These are phyloP conservation scores for Montipora capitata DNA, from an alignment of 92 coral and sea anemone genomes.

Conservation along the genomic window DNA sequence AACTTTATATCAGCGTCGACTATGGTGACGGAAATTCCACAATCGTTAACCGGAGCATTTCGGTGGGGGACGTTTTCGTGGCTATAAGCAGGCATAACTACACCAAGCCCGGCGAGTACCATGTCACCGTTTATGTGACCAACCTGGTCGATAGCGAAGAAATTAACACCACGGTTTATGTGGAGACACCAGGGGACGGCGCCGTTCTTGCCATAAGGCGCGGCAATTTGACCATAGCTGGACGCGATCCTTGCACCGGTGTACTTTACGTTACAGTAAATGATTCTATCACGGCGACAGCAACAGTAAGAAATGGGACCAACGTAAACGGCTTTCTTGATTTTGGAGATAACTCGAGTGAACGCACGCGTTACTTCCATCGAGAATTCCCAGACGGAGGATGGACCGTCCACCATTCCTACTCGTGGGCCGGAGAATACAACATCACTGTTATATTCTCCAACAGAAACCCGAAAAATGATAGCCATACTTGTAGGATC, in stretches of 20 bases:
- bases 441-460: constrained; percentile 47
- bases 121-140: constrained; percentile 48
- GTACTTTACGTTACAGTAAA: constrained; percentile 57
- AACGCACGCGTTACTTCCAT: not conserved
- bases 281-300: constrained; percentile 61
- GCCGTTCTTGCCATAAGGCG: constrained; percentile 31
- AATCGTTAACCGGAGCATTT: constrained; percentile 9
- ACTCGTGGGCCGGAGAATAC: constrained; percentile 60
- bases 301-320: constrained; percentile 68
- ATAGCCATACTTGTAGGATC: constrained; percentile 40
- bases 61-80: constrained; percentile 47
- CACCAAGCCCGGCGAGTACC: constrained; percentile 68
- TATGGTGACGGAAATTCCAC: constrained; percentile 64
- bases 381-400: constrained; percentile 62
- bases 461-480: constrained; percentile 45
- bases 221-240: not conserved
- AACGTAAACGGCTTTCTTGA: constrained; percentile 67
- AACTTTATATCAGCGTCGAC: constrained; percentile 13
- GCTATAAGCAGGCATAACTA: constrained; percentile 73
- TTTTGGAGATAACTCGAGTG: constrained; percentile 67
- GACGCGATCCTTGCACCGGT: constrained; percentile 23
- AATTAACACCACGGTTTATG: constrained; percentile 51
- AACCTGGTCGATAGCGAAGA: constrained; percentile 58
- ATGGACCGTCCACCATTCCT: constrained; percentile 39
- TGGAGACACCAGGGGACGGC: constrained; percentile 53